Evolutionary conservation across 2,113 vertebrate species (phyloP).

Genomic region (Bubalus kerabau): DNA sequence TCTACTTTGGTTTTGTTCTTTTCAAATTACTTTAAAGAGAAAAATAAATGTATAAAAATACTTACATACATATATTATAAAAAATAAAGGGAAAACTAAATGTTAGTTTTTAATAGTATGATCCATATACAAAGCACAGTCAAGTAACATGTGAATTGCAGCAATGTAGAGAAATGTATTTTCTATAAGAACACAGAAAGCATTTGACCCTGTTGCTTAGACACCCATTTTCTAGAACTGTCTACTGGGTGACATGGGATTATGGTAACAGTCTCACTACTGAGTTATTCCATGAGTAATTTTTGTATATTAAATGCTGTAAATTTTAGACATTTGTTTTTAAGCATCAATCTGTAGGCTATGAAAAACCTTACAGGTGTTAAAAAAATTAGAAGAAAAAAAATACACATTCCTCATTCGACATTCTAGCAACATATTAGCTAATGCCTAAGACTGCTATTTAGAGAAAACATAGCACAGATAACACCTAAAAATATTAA

Average conservation of each 20-base stretch:
- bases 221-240: not conserved
- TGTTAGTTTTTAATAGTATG: not conserved
- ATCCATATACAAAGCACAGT: not conserved
- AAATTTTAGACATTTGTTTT: not conserved
- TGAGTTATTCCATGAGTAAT: not conserved
- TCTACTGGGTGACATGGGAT: not conserved
- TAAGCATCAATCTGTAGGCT: not conserved
- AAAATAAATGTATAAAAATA: not conserved
- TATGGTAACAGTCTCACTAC: not conserved
- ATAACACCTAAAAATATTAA: not conserved
- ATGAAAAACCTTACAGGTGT: not conserved
- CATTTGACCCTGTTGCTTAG: not conserved
- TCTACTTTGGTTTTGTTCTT: not conserved
- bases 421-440: not conserved
- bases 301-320: not conserved
- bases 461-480: not conserved
- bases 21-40: not conserved
- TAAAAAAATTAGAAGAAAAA: not conserved
- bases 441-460: not conserved
- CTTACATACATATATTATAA: not conserved
- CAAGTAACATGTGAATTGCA: not conserved
- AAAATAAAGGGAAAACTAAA: not conserved
- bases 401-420: not conserved
- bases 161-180: not conserved
- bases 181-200: not conserved